A percentile compares a stretch with the other conserved stretches of the same genome.
phyloP scores from a whole-genome alignment of 2,888 invertebrate genomes.

The Sarcophaga caerulescens region DNA sequence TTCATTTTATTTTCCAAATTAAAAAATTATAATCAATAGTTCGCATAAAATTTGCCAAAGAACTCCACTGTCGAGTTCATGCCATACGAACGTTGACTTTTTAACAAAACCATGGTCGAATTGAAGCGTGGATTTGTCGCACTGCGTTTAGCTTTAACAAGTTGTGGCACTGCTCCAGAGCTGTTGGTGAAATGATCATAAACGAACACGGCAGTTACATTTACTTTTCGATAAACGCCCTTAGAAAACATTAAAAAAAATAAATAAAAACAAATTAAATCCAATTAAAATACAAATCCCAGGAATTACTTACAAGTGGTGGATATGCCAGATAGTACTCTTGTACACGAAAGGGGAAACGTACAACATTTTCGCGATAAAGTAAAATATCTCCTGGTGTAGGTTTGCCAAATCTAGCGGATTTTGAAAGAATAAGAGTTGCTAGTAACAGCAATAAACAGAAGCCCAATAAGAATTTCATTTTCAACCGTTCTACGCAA shows the following conservation, averaged over 20 bases:
- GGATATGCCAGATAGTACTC: slow-evolving; percentile 55
- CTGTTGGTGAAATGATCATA: slow-evolving; percentile 74
- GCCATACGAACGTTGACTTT: neutral
- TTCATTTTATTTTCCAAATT: too few relatives aligned
- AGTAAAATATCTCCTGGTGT: neutral
- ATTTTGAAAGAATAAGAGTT: neutral
- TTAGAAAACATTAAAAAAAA: slow-evolving; percentile 30
- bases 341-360: slow-evolving; percentile 43
- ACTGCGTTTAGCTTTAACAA: too few relatives aligned
- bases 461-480: neutral
- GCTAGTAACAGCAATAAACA: neutral
- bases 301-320: slow-evolving; percentile 67
- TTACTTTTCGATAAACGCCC: slow-evolving; percentile 61
- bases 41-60: neutral
- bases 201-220: slow-evolving; percentile 70
- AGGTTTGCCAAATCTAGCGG: neutral
- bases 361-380: slow-evolving; percentile 61
- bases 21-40: too few relatives aligned
- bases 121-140: neutral
- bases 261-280: neutral
- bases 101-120: neutral
- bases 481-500: neutral
- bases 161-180: slow-evolving; percentile 70
- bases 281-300: neutral
- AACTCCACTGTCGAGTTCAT: neutral